Evolutionary conservation across 35 echinoderm and acorn worm genomes (phyloP).

Genomic region (Lytechinus variegatus): DNA sequence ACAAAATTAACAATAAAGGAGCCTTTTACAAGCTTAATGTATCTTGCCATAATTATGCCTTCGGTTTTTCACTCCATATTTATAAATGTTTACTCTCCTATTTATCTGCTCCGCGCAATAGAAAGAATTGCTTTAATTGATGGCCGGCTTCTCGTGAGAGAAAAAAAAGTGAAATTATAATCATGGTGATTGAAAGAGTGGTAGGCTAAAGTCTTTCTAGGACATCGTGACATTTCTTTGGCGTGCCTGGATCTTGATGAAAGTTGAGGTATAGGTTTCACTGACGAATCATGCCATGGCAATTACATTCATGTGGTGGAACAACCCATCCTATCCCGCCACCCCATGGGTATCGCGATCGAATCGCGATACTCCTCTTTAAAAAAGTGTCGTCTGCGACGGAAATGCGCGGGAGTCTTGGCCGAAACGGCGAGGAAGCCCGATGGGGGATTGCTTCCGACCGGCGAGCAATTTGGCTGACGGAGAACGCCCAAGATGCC

Average conservation of each 20-base stretch:
- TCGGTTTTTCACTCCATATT: no score
- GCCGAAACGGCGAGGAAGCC: conserved; percentile 4
- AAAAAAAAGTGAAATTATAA: neutral
- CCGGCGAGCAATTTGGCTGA: conserved; percentile 23
- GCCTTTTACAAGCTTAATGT: no score
- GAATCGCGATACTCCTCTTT: conserved; percentile 26
- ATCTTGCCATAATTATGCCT: no score
- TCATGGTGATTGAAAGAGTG: neutral
- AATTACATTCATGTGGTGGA: conserved; percentile 35
- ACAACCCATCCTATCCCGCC: conserved; percentile 7
- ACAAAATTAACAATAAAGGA: no score
- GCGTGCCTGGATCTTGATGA: neutral
- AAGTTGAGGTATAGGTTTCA: neutral
- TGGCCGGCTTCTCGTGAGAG: neutral
- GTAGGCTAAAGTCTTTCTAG: neutral
- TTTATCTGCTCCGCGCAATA: neutral
- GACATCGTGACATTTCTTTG: conserved; percentile 10
- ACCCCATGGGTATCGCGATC: conserved; percentile 16
- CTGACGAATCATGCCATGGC: neutral
- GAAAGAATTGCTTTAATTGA: neutral
- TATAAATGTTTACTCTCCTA: neutral
- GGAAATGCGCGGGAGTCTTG: conserved; percentile 41
- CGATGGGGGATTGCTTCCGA: neutral
- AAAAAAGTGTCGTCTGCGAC: conserved; percentile 16
- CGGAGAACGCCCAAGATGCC: conserved; percentile 9